phyloP scores from a whole-genome alignment of 2,113 vertebrate genomes.

The Oreotrochilus melanogaster region DNA sequence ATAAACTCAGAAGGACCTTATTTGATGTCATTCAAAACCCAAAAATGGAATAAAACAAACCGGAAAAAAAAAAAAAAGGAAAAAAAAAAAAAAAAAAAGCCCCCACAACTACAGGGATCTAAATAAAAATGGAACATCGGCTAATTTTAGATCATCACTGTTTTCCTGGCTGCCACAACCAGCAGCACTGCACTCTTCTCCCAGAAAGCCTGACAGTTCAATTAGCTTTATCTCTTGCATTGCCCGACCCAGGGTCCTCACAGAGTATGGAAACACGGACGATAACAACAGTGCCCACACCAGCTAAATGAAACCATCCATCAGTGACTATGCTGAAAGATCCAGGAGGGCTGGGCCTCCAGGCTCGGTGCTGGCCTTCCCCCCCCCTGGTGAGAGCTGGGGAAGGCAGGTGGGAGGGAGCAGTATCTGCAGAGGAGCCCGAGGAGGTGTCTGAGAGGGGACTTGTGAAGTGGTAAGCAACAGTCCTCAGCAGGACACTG shows the following conservation, averaged over 20 bases:
- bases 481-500: fast-evolving
- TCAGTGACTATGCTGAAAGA: neutral
- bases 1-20: conserved; percentile 9
- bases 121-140: neutral
- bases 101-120: neutral
- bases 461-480: neutral
- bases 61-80: neutral
- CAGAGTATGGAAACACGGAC: neutral
- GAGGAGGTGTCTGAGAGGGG: fast-evolving
- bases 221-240: neutral
- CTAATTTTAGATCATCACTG: conserved; percentile 26
- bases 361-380: neutral
- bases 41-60: conserved; percentile 20
- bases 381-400: too few relatives aligned
- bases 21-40: conserved; percentile 15
- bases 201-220: conserved; percentile 18
- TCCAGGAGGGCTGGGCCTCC: fast-evolving
- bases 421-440: fast-evolving
- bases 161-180: neutral
- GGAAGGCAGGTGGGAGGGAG: neutral
- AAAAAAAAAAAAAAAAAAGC: neutral
- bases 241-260: neutral
- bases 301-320: neutral
- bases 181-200: neutral
- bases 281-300: neutral